These are phyloP conservation scores for Gryllus longicercus DNA, from an alignment of 2,888 invertebrate species.

Conservation along the genomic window DNA sequence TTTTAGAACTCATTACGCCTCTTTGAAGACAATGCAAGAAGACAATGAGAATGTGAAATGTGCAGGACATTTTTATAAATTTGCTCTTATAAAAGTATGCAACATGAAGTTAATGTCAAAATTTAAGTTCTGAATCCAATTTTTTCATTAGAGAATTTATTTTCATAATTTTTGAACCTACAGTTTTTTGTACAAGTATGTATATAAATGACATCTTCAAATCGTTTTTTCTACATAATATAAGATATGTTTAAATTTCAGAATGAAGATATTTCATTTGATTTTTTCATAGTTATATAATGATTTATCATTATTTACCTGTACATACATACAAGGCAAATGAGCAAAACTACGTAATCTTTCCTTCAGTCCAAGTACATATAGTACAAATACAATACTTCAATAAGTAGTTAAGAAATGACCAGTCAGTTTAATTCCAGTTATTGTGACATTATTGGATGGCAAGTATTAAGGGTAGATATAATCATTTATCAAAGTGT, in stretches of 20 bases:
- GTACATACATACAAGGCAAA: no score
- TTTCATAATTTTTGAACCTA: neutral
- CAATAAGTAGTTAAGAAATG: no score
- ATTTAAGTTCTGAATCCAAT: neutral
- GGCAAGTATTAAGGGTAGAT: no score
- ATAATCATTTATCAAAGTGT: no score
- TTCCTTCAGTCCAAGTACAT: no score
- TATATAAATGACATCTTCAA: neutral
- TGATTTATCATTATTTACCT: no score
- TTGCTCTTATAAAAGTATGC: slow-evolving; percentile 6
- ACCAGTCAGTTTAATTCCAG: no score
- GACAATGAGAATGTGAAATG: slow-evolving; percentile 8
- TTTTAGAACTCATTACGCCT: slow-evolving; percentile 35
- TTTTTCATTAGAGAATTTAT: neutral
- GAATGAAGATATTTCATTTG: no score
- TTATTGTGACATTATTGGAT: no score
- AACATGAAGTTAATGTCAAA: neutral
- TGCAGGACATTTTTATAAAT: slow-evolving; percentile 17
- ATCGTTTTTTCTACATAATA: neutral
- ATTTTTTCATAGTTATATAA: no score
- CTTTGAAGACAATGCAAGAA: slow-evolving; percentile 20
- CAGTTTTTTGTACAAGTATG: neutral
- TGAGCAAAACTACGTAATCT: no score
- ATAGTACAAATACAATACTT: no score
- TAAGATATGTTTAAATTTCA: neutral